Evolutionary conservation across 2,888 invertebrate genomes (phyloP).

Genomic region (Drosophila seclusa): DNA sequence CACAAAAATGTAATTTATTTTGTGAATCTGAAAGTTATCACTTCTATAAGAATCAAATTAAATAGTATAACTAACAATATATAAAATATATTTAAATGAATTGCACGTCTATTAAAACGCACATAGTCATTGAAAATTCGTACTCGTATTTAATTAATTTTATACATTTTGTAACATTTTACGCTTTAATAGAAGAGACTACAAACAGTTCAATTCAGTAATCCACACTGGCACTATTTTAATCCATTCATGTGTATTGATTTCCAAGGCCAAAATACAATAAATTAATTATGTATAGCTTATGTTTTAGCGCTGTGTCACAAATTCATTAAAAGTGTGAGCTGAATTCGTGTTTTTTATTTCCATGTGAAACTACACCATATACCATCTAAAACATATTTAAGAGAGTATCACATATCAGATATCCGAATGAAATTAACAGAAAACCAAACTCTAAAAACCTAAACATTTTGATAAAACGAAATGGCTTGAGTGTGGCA

Average conservation of each 20-base stretch:
- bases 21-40: conserved; percentile 1
- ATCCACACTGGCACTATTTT: neutral
- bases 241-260: conserved; percentile 20
- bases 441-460: neutral
- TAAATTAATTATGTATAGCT: conserved; percentile 3
- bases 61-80: conserved; percentile 15
- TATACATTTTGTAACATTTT: neutral
- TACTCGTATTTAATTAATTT: conserved; percentile 18
- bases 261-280: conserved; percentile 7
- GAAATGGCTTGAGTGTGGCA: neutral
- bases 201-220: conserved; percentile 1
- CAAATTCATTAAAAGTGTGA: neutral
- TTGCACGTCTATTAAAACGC: conserved; percentile 48
- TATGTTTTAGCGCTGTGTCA: neutral
- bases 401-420: neutral
- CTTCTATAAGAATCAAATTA: conserved; percentile 28
- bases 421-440: neutral
- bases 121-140: conserved; percentile 31
- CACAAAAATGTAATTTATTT: conserved; percentile 24
- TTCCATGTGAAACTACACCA: neutral
- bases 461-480: neutral
- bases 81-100: conserved; percentile 29
- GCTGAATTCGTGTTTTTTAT: neutral
- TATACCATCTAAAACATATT: neutral
- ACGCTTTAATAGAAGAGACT: conserved; percentile 6